Conservation (phyloP, 2,888 invertebrate genomes). For the Nycteola revayana region DNA sequence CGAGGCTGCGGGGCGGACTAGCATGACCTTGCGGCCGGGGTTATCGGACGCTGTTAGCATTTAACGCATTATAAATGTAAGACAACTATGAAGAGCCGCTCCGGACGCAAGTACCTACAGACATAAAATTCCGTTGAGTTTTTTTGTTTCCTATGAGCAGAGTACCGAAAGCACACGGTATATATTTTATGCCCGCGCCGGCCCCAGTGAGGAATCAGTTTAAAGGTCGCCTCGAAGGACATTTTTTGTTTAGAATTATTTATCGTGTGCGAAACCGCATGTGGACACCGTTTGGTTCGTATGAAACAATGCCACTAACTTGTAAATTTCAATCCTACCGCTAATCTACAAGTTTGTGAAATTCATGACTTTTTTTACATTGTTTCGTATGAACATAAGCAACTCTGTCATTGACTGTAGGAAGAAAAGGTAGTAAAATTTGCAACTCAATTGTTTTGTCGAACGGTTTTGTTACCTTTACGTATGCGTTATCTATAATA, state of each 20-base stretch:
- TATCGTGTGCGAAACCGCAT: constrained; percentile 46
- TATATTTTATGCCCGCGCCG: constrained; percentile 38
- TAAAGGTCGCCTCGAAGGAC: constrained; percentile 73
- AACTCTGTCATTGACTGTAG: constrained; percentile 32
- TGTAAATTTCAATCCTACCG: constrained; percentile 14
- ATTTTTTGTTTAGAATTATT: constrained; percentile 63
- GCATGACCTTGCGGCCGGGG: constrained; percentile 72
- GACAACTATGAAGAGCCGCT: constrained; percentile 76
- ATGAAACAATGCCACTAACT: constrained; percentile 33
- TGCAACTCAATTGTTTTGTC: constrained; percentile 40
- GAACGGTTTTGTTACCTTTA: constrained; percentile 31
- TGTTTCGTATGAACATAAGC: constrained; percentile 13
- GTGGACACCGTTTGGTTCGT: constrained; percentile 42
- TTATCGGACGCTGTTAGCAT: constrained; percentile 79
- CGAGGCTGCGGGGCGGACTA: constrained; percentile 53
- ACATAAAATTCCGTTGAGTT: constrained; percentile 77
- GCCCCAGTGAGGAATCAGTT: constrained; percentile 47
- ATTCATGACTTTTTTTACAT: constrained; percentile 11
- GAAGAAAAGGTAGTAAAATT: constrained; percentile 42
- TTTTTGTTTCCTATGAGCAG: constrained; percentile 61
- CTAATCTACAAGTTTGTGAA: constrained; percentile 5
- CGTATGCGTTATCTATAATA: constrained; percentile 40
- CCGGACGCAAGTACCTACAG: constrained; percentile 54
- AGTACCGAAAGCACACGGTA: constrained; percentile 74
- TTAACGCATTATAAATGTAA: constrained; percentile 72